Evolutionary conservation across 2,888 invertebrate genomes (phyloP), one percentile per base, ranked within the genome.

Genomic region (Apamea anceps): DNA sequence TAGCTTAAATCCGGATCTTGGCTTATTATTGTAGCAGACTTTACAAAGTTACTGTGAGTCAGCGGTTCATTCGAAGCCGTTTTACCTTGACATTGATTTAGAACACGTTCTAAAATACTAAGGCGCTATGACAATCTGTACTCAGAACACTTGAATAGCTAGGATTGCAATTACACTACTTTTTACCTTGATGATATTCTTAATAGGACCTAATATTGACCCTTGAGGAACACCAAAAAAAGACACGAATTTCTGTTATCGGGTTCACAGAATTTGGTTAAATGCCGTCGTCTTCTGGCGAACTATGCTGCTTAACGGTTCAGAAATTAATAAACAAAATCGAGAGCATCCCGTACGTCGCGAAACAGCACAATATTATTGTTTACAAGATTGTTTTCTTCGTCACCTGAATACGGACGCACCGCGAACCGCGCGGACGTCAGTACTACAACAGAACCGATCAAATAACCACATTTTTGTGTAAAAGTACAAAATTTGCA

Each of bases 381-480:
- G 96, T 96, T 96, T 95, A 95, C 94, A 91, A 91, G 92, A 93
- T 94, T 95, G 94, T 94, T 94, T 92, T 94, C 93, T 94, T 94
- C 90, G 95, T 94, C 95, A 95, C 91, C 90, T 92, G 94, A 93
- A 94, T 91, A 92, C 90, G 90, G 90, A 90, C 87, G 86, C 89
- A 88, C 84, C 74, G 85, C 79, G 80, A 79, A 81, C 82, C 83
- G 89, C 86, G 87, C 91, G 92, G 91, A 91, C 93, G 94, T 91
- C 93, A 94, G 91, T 93, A 79, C 81, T 86, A 84, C 74, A 72
- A 81, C 85, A 84, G 89, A 87, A 87, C 82, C 89, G 79, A 84
- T 85, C 80, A 77, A 85, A 85, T 72, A 82, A 80, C 85, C 85
- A 87, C 78, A 82, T 75, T 79, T 82, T 78, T 67, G 54, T 67